phyloP scores from a whole-genome alignment of 2,888 invertebrate species.

The Tuberolachnus salignus region DNA sequence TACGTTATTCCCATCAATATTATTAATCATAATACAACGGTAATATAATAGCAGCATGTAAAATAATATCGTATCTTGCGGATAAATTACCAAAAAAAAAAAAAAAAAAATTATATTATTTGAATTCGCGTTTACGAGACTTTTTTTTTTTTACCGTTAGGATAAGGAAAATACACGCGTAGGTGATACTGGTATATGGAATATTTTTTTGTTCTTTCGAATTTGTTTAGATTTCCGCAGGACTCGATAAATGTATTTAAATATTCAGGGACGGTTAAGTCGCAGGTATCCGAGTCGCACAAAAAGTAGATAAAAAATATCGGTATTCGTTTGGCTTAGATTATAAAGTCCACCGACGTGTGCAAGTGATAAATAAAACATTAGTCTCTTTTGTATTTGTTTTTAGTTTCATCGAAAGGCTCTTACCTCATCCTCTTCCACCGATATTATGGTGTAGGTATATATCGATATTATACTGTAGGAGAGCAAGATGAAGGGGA shows the following conservation, averaged over 20 bases:
- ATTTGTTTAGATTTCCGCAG: neutral
- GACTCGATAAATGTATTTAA: conserved; percentile 34
- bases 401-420: neutral
- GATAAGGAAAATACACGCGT: neutral
- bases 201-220: neutral
- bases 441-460: neutral
- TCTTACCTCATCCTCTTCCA: too few species aligned
- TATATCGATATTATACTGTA: too few species aligned
- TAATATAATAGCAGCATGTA: too few species aligned
- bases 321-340: conserved; percentile 19
- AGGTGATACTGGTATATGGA: neutral
- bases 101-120: too few species aligned
- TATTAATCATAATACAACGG: too few species aligned
- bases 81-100: too few species aligned
- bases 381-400: neutral
- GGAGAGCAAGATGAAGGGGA: too few species aligned
- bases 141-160: neutral
- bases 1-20: too few species aligned
- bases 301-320: neutral
- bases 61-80: too few species aligned
- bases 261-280: conserved; percentile 21
- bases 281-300: neutral
- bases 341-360: neutral
- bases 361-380: conserved; percentile 21
- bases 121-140: too few species aligned